These are phyloP conservation scores for Aplochiton taeniatus DNA, from an alignment of 2,797 vertebrate genomes.

Conservation along the genomic window DNA sequence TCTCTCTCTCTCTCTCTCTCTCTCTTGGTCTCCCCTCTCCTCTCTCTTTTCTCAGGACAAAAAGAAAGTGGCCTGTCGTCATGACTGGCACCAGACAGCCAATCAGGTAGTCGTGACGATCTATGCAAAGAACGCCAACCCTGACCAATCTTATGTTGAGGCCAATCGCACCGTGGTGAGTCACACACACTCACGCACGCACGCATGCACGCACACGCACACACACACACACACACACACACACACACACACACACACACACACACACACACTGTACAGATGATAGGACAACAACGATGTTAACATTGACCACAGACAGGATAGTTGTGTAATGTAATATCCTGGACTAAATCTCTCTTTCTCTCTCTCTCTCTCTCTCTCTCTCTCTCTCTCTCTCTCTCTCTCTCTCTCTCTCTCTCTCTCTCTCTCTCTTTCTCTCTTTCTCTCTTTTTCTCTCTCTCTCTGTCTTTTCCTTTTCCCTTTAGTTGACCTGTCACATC, in stretches of 20 bases:
- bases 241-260: neutral
- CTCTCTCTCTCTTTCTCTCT: neutral
- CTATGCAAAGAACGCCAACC: slow-evolving; percentile 87
- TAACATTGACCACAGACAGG: too few species aligned
- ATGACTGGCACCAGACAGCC: slow-evolving; percentile 95
- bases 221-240: neutral
- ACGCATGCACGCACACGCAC: neutral
- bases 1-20: too few species aligned
- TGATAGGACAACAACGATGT: too few species aligned
- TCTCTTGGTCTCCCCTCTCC: too few species aligned
- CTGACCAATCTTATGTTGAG: slow-evolving; percentile 78
- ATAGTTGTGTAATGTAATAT: too few species aligned
- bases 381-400: slow-evolving; percentile 41
- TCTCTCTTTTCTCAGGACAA: slow-evolving; percentile 59
- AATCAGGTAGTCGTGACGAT: slow-evolving; percentile 84
- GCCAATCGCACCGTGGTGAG: slow-evolving; percentile 87
- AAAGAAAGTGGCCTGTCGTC: slow-evolving; percentile 83
- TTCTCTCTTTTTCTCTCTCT: slow-evolving; percentile 24
- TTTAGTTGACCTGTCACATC: slow-evolving; percentile 81
- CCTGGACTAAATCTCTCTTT: neutral
- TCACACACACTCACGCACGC: neutral
- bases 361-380: slow-evolving; percentile 17
- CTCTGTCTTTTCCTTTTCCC: too few species aligned
- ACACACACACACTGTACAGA: neutral
- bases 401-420: too few species aligned